Evolutionary conservation across 1,140 invertebrate species (phyloP).

Genomic region (Leguminivora glycinivorella): DNA sequence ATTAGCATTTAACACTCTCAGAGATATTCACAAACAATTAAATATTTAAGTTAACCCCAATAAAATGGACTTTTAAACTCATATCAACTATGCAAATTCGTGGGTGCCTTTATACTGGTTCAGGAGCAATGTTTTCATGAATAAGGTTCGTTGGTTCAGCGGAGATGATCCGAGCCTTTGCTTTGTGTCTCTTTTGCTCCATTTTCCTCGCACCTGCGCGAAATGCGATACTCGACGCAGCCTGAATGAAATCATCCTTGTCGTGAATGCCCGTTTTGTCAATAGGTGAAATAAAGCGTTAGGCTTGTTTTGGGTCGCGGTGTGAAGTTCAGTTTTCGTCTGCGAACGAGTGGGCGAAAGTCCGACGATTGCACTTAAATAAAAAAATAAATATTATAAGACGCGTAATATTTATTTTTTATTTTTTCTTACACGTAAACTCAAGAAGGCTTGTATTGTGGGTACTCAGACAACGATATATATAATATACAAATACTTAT

Average conservation of each 20-base stretch:
- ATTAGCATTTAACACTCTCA: background rate
- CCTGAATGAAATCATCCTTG: constrained; percentile 16
- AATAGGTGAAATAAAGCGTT: constrained; percentile 16
- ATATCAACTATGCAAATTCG: no score
- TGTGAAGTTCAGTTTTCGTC: constrained; percentile 1
- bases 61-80: background rate
- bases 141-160: background rate
- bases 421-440: no score
- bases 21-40: background rate
- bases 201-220: constrained; percentile 67
- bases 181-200: constrained; percentile 50
- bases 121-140: background rate
- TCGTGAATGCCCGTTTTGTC: constrained; percentile 6
- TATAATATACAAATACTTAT: no score
- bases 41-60: background rate
- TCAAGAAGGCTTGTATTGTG: no score
- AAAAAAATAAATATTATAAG: no score
- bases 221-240: constrained; percentile 53
- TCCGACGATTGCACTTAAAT: background rate
- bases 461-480: no score
- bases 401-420: no score
- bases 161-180: constrained; percentile 33
- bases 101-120: background rate
- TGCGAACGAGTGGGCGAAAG: background rate
- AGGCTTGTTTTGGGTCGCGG: constrained; percentile 10